These are phyloP conservation scores for Drosophila pseudoobscura DNA, from an alignment of 1,140 invertebrate species.

Conservation along the genomic window DNA sequence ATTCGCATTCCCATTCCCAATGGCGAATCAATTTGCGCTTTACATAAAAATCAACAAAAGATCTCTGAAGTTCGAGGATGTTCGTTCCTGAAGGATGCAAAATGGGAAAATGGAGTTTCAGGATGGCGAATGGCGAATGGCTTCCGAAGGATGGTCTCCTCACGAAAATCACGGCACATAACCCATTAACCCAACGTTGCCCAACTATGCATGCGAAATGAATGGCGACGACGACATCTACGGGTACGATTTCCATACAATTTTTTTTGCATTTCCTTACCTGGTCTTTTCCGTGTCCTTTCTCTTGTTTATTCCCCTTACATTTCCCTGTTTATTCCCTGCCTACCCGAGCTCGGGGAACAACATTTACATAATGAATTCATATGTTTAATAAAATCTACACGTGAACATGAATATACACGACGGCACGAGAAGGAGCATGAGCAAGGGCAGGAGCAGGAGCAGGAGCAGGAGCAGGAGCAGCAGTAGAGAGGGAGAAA, in stretches of 20 bases:
- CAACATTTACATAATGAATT: constrained; percentile 81
- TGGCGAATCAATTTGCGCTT: constrained; percentile 75
- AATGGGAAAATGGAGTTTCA: constrained; percentile 4
- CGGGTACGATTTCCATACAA: constrained; percentile 64
- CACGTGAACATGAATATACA: constrained; percentile 67
- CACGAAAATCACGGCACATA: constrained; percentile 72
- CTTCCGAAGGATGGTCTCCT: constrained; percentile 8
- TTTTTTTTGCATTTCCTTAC: constrained; percentile 28
- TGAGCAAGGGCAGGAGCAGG: background rate
- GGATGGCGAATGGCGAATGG: background rate
- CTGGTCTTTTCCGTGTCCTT: background rate
- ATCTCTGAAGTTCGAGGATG: constrained; percentile 18
- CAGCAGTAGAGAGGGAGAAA: background rate
- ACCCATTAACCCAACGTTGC: constrained; percentile 73
- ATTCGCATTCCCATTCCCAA: constrained; percentile 37
- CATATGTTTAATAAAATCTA: constrained; percentile 82
- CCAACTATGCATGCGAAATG: constrained; percentile 51
- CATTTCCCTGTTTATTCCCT: constrained; percentile 3
- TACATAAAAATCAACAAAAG: constrained; percentile 73
- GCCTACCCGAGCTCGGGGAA: constrained; percentile 11
- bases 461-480: too few relatives aligned
- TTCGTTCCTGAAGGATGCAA: constrained; percentile 7
- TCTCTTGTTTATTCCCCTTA: too few relatives aligned
- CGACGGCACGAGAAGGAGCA: background rate
- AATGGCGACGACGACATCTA: constrained; percentile 26